A percentile compares a stretch with the other conserved stretches of the same genome.
Conservation (phyloP, 2,888 invertebrate species). For the Muschampia plurimacula region DNA sequence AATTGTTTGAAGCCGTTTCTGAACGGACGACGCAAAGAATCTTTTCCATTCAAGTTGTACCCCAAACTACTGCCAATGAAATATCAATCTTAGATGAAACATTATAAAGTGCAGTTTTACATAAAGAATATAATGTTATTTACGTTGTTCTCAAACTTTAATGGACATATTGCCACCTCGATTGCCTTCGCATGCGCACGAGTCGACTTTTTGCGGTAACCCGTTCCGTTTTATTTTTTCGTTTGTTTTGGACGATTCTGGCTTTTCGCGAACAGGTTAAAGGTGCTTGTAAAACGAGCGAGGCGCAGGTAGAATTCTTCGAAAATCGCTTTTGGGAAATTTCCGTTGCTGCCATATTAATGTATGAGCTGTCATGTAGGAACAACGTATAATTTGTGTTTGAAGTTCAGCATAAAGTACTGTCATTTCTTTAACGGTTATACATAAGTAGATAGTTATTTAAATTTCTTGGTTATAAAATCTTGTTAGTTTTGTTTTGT, state of each 20-base stretch:
- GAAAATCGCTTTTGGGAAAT: conserved; percentile 37
- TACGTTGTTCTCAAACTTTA: conserved; percentile 51
- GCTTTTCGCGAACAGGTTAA: conserved; percentile 43
- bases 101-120: conserved; percentile 34
- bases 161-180: conserved; percentile 68
- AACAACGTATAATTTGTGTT: neutral
- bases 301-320: conserved; percentile 37
- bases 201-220: conserved; percentile 74
- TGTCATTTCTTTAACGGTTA: neutral
- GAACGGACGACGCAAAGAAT: conserved; percentile 71
- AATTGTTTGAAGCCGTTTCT: conserved; percentile 65
- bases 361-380: neutral
- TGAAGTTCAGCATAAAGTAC: neutral
- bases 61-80: conserved; percentile 59
- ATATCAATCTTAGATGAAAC: conserved; percentile 53
- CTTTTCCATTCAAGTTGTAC: conserved; percentile 74
- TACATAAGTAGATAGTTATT: neutral
- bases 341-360: conserved; percentile 19
- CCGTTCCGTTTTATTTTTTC: conserved; percentile 61
- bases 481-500: too few species aligned
- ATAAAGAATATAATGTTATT: conserved; percentile 33
- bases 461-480: neutral
- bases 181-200: conserved; percentile 80
- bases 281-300: conserved; percentile 24
- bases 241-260: conserved; percentile 51